phyloP scores from a whole-genome alignment of 2,888 invertebrate genomes.

The Phasia obesa region DNA sequence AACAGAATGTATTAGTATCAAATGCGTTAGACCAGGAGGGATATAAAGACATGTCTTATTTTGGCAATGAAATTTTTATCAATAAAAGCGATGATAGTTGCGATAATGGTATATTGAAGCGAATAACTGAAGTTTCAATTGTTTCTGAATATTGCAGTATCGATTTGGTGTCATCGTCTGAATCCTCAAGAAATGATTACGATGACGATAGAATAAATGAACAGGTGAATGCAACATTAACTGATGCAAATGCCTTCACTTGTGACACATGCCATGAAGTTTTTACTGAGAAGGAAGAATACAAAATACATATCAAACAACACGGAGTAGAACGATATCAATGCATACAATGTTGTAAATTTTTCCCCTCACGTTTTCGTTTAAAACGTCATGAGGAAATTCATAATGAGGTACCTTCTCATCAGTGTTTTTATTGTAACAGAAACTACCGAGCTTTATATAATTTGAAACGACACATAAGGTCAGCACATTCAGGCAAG shows the following conservation, averaged over 20 bases:
- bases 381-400: constrained; percentile 70
- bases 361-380: constrained; percentile 70
- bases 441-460: constrained; percentile 64
- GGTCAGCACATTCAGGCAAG: constrained; percentile 61
- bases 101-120: not conserved
- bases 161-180: constrained; percentile 17
- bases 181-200: not conserved
- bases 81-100: not conserved
- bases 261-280: constrained; percentile 56
- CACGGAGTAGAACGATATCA: constrained; percentile 71
- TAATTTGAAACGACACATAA: constrained; percentile 73
- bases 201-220: not conserved
- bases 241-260: not conserved
- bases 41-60: not conserved
- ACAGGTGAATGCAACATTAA: not conserved
- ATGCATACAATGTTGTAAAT: constrained; percentile 72
- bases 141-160: constrained; percentile 8
- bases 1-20: no score
- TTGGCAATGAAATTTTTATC: not conserved
- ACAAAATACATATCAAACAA: constrained; percentile 69
- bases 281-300: constrained; percentile 47
- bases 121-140: not conserved
- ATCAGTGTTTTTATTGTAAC: constrained; percentile 69
- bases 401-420: constrained; percentile 59
- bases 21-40: not conserved